phyloP scores from a whole-genome alignment of 1,140 invertebrate genomes.

The Forficula auricularia region DNA sequence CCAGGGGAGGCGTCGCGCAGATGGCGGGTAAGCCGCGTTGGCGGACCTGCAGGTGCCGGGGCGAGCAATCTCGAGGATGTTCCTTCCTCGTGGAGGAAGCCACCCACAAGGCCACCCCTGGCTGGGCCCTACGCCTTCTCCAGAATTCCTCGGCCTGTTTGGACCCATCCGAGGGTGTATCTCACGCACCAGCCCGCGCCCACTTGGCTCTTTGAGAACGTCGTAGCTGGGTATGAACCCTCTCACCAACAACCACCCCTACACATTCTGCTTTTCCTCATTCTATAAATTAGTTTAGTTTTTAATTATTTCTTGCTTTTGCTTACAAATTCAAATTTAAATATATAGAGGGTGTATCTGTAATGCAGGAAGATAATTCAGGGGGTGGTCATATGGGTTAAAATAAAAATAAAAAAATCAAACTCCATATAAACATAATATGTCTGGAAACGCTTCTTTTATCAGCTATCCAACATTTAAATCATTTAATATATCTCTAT shows the following conservation, averaged over 20 bases:
- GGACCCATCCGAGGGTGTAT: constrained; percentile 61
- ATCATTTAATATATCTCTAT: no score
- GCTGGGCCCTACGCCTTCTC: constrained; percentile 83
- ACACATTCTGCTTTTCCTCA: not conserved
- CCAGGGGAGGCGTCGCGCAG: no score
- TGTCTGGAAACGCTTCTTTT: no score
- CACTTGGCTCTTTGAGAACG: constrained; percentile 69
- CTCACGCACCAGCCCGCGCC: constrained; percentile 50
- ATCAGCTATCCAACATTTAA: no score
- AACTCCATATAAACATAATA: no score
- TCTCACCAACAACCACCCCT: not conserved
- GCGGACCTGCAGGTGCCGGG: not conserved
- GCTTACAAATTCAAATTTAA: constrained; percentile 2
- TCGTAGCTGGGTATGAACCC: no score
- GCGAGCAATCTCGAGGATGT: constrained; percentile 6
- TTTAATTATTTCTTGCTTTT: constrained; percentile 1
- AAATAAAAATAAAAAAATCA: no score
- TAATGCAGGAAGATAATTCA: no score
- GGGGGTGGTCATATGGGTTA: no score
- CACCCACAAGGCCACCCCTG: constrained; percentile 57
- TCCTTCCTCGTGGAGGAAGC: constrained; percentile 12
- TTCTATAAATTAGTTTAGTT: constrained; percentile 1
- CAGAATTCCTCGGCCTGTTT: constrained; percentile 57
- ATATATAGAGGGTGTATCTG: no score
- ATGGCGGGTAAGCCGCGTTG: no score